These are phyloP conservation scores for Bufo gargarizans DNA, from an alignment of 2,113 vertebrate species.

Conservation along the genomic window DNA sequence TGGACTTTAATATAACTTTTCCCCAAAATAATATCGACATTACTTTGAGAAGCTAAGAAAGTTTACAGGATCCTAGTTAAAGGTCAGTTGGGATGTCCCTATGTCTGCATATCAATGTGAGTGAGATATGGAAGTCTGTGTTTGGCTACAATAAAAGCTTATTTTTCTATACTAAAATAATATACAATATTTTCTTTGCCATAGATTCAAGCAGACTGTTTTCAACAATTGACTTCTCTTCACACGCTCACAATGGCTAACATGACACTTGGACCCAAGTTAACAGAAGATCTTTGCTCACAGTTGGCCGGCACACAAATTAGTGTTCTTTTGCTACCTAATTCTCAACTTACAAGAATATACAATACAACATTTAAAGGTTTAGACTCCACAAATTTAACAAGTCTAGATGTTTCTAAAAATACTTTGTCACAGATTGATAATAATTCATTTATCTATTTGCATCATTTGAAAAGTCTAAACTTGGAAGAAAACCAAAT, in stretches of 20 bases:
- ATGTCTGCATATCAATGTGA: no score
- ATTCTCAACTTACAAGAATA: slow-evolving; percentile 69
- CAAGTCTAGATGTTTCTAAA: slow-evolving; percentile 78
- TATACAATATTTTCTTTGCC: slow-evolving; percentile 24
- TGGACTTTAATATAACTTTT: not conserved
- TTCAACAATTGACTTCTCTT: slow-evolving; percentile 76
- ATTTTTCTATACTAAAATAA: no score
- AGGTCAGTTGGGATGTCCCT: no score
- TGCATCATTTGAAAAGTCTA: slow-evolving; percentile 76
- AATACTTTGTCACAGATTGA: slow-evolving; percentile 77
- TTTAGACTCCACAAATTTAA: slow-evolving; percentile 79
- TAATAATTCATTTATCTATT: slow-evolving; percentile 79
- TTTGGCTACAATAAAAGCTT: no score
- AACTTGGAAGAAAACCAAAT: slow-evolving; percentile 79
- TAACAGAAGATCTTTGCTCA: slow-evolving; percentile 72
- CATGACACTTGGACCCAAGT: slow-evolving; percentile 65
- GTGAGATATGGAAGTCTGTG: no score
- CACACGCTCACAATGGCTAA: slow-evolving; percentile 77
- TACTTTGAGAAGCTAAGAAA: not conserved
- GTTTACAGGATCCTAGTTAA: no score
- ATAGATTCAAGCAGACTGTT: slow-evolving; percentile 83
- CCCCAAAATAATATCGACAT: not conserved
- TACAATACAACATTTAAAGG: slow-evolving; percentile 75
- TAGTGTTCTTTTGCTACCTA: slow-evolving; percentile 76
- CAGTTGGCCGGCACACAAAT: slow-evolving; percentile 80